Percentiles rank a stretch among this genome's conserved stretches.
Conservation (phyloP, 2,113 vertebrate species). For the Myrmecophaga tridactyla region DNA sequence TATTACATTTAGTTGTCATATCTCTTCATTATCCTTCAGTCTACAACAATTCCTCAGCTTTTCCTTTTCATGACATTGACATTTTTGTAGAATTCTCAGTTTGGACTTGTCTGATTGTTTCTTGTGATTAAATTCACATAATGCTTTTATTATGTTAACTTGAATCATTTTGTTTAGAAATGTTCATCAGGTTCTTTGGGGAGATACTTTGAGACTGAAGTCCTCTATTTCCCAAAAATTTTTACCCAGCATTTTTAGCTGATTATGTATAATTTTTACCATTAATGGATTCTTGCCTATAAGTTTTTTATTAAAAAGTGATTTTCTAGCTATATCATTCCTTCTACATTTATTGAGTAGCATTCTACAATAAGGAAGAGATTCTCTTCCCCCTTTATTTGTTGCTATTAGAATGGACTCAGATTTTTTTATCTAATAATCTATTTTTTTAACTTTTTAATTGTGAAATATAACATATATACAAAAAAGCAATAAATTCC, state of each 20-base stretch:
- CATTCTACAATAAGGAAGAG: neutral
- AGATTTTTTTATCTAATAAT: too few species aligned
- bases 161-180: neutral
- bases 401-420: slow-evolving; percentile 16
- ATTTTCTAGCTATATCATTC: neutral
- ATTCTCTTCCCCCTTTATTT: slow-evolving; percentile 25
- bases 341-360: neutral
- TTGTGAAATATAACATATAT: too few species aligned
- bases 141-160: neutral
- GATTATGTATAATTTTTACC: neutral
- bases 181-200: neutral
- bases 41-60: neutral
- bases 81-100: neutral
- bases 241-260: neutral
- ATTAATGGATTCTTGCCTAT: neutral
- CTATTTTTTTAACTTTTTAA: neutral
- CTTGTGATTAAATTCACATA: slow-evolving; percentile 44
- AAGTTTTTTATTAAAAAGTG: slow-evolving; percentile 26
- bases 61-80: neutral
- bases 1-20: neutral
- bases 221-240: neutral
- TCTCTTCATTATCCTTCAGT: neutral
- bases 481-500: too few species aligned
- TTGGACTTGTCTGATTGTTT: slow-evolving; percentile 23
- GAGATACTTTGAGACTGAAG: neutral